Evolutionary conservation across 2,888 invertebrate species (phyloP).

Genomic region (Oeneis ivallda): DNA sequence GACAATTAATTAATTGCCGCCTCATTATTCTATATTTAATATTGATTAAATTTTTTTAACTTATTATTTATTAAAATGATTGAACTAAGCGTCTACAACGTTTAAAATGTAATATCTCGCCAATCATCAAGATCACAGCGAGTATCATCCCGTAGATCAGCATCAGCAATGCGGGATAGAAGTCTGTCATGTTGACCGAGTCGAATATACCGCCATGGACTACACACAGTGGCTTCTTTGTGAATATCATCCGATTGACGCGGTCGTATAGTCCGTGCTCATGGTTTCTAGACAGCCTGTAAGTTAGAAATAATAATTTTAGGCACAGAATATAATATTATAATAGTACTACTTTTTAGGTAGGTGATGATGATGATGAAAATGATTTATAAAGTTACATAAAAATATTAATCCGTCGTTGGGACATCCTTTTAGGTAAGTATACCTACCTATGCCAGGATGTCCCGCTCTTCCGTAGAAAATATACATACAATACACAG

Average conservation of each 20-base stretch:
- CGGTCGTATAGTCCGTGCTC: conserved; percentile 83
- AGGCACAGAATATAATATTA: too few relatives aligned
- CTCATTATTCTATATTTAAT: too few relatives aligned
- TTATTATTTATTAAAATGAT: neutral
- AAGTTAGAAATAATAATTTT: conserved; percentile 12
- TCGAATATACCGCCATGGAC: conserved; percentile 80
- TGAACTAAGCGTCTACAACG: conserved; percentile 3
- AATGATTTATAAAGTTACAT: too few relatives aligned
- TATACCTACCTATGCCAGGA: too few relatives aligned
- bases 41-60: neutral
- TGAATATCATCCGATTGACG: conserved; percentile 78
- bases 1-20: too few relatives aligned
- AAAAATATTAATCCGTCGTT: too few relatives aligned
- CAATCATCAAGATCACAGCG: conserved; percentile 51
- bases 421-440: too few relatives aligned
- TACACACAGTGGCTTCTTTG: conserved; percentile 82
- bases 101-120: conserved; percentile 55
- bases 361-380: too few relatives aligned
- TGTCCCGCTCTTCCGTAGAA: too few relatives aligned
- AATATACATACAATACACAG: too few relatives aligned
- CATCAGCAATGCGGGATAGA: conserved; percentile 75
- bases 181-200: conserved; percentile 83
- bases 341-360: too few relatives aligned
- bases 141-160: conserved; percentile 64
- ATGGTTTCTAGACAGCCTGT: conserved; percentile 77